Evolutionary conservation across 2,113 vertebrate genomes (phyloP), one percentile per base, ranked within the genome.

Genomic region (Acanthisitta chloris): DNA sequence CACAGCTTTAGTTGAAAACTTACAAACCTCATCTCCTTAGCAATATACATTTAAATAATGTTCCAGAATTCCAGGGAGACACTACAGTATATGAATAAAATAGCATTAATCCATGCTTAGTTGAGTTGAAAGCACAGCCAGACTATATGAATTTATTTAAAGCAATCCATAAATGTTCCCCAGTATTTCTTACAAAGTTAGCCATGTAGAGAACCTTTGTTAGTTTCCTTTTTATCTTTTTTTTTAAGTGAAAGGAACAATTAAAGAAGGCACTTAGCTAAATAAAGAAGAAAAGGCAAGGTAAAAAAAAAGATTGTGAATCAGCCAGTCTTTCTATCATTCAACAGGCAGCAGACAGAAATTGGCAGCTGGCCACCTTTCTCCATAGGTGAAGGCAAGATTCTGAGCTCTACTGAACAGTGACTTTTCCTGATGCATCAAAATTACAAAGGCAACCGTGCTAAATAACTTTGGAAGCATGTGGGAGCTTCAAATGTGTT

Each of bases 341-440:
- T 95, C 86, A 93, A 95, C 83, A 88, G 66, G 54, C 81, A 95
- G 80, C 36, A 76, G 59, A 81, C 3, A 24, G n/a, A 79, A 94
- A 88, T 71, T 95, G 92, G 94, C 93, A 87, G 46, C 59, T 8
- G 29, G 92, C 78, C 76, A 70, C 77, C 72, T 61, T 57, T 64
- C 88, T 72, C 43, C 57, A 38, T 36, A 58, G 88, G 86, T 79
- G 51, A 72, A 85, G 28, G 83, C 38, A 73, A 5, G 19, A 84
- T 81, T 73, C 76, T 31, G 43, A 87, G 90, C 81, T 94, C 74
- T 42, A 71, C 15, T 7, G 42, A 96, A 80, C 61, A 86, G 81
- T 72, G 54, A 42, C 21, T 97, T 96, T 91, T 87, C 89, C 79
- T 94, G 97, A 96, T 97, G 80, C 57, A 85, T 96, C 96, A 95